Percentiles rank a stretch among this genome's conserved stretches.
Conservation (phyloP, 1,140 invertebrate species). For the Heliconius congener region DNA sequence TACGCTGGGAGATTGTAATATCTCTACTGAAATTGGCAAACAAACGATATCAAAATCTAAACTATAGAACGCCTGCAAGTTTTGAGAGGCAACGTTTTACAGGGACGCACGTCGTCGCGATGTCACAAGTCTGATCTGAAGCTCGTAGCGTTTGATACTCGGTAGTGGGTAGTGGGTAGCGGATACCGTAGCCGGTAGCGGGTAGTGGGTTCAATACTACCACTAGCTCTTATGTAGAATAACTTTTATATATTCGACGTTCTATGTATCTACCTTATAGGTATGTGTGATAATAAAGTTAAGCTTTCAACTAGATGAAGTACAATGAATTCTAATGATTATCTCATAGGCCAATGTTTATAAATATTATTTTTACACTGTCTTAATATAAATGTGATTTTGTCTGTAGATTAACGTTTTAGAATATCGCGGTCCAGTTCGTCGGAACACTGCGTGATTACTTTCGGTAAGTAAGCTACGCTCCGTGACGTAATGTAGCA, state of each 20-base stretch:
- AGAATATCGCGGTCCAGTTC: conserved; percentile 66
- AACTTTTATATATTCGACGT: conserved; percentile 76
- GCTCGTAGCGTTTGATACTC: conserved; percentile 27
- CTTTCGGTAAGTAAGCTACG: conserved; percentile 26
- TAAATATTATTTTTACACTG: conserved; percentile 80
- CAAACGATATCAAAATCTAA: conserved; percentile 7
- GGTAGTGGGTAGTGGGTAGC: conserved; percentile 11
- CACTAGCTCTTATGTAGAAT: conserved; percentile 58
- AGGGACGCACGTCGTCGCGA: conserved; percentile 26
- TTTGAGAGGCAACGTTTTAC: conserved; percentile 28
- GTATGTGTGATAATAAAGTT: conserved; percentile 79
- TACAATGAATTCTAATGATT: conserved; percentile 77
- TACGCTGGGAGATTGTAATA: not conserved
- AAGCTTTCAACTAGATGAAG: conserved; percentile 79
- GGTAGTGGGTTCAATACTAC: conserved; percentile 11
- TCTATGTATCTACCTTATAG: conserved; percentile 72
- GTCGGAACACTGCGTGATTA: conserved; percentile 19
- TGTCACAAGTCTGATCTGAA: conserved; percentile 52
- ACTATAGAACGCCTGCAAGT: conserved; percentile 3
- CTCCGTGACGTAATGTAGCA: conserved; percentile 30
- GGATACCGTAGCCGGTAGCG: not conserved
- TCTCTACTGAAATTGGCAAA: conserved; percentile 9
- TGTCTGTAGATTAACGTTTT: conserved; percentile 68
- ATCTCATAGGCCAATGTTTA: conserved; percentile 78
- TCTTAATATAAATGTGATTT: conserved; percentile 77